These are phyloP conservation scores for Tachypleus tridentatus DNA, from an alignment of 1,140 invertebrate species.

Conservation along the genomic window DNA sequence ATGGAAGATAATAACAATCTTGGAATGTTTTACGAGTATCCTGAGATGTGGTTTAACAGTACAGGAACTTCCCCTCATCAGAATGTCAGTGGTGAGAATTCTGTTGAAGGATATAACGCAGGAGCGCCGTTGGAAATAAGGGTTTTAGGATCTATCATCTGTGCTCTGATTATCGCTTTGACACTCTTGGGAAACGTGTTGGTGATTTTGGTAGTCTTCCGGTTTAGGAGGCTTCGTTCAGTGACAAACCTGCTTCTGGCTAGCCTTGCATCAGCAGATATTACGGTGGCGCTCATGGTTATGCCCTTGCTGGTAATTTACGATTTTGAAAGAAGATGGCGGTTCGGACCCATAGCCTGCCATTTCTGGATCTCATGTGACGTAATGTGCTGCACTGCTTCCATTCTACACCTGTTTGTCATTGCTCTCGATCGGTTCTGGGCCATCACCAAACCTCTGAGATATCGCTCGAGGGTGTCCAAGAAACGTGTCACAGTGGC, in stretches of 20 bases:
- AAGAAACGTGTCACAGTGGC: slow-evolving; percentile 69
- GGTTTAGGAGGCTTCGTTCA: slow-evolving; percentile 59
- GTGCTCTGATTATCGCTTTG: slow-evolving; percentile 11
- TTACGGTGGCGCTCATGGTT: slow-evolving; percentile 58
- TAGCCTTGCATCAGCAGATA: slow-evolving; percentile 62
- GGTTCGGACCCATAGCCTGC: slow-evolving; percentile 68
- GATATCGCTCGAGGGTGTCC: slow-evolving; percentile 76
- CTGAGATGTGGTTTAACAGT: no score
- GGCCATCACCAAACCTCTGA: slow-evolving; percentile 79
- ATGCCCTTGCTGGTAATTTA: slow-evolving; percentile 65
- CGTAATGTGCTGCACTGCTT: slow-evolving; percentile 53
- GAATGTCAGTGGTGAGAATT: no score
- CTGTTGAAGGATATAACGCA: no score
- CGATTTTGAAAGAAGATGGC: slow-evolving; percentile 65
- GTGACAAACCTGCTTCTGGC: slow-evolving; percentile 69
- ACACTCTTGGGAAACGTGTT: slow-evolving; percentile 80
- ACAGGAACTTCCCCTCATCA: no score
- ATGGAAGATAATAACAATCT: no score
- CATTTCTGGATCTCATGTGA: slow-evolving; percentile 45
- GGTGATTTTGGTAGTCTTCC: slow-evolving; percentile 68
- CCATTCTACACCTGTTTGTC: slow-evolving; percentile 81
- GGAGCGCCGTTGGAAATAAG: no score
- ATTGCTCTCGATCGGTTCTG: slow-evolving; percentile 69
- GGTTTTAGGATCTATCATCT: no score
- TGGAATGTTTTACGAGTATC: no score